phyloP scores from a whole-genome alignment of 2,888 invertebrate species.

The Octodonta nipae region DNA sequence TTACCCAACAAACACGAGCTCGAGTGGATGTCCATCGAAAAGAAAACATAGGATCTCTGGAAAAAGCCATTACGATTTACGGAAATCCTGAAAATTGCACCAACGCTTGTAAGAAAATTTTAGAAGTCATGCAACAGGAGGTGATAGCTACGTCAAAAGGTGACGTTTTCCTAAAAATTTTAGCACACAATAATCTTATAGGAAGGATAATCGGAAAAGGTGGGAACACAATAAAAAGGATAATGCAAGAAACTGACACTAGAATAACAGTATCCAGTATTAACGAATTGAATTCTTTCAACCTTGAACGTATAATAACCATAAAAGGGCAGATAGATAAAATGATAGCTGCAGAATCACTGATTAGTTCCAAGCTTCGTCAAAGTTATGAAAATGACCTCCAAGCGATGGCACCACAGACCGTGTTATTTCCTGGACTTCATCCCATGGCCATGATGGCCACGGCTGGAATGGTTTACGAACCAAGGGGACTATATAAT shows the following conservation, averaged over 20 bases:
- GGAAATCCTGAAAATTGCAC: constrained; percentile 96
- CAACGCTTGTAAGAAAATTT: constrained; percentile 91
- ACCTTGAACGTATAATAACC: constrained; percentile 90
- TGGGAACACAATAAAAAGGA: constrained; percentile 92
- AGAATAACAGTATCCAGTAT: constrained; percentile 94
- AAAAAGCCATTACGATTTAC: constrained; percentile 92
- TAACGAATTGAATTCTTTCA: constrained; percentile 88
- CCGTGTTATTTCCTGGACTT: constrained; percentile 87
- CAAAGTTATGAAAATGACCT: constrained; percentile 93
- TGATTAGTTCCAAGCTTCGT: constrained; percentile 87
- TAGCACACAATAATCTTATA: constrained; percentile 94
- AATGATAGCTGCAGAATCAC: constrained; percentile 80
- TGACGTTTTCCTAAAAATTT: constrained; percentile 84
- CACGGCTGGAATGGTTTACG: constrained; percentile 63
- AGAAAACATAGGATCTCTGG: constrained; percentile 78
- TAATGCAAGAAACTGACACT: constrained; percentile 95
- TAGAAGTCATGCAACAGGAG: constrained; percentile 96
- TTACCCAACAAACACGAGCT: constrained; percentile 84
- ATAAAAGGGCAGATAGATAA: constrained; percentile 87
- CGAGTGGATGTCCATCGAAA: constrained; percentile 90
- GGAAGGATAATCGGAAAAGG: constrained; percentile 96
- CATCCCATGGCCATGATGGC: constrained; percentile 97
- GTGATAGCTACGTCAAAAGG: constrained; percentile 84
- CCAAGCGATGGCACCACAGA: constrained; percentile 70
- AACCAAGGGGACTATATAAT: constrained; percentile 45